Base-by-base conservation (phyloP, 2,888 invertebrate genomes). In the Branchellion lobata region DNA sequence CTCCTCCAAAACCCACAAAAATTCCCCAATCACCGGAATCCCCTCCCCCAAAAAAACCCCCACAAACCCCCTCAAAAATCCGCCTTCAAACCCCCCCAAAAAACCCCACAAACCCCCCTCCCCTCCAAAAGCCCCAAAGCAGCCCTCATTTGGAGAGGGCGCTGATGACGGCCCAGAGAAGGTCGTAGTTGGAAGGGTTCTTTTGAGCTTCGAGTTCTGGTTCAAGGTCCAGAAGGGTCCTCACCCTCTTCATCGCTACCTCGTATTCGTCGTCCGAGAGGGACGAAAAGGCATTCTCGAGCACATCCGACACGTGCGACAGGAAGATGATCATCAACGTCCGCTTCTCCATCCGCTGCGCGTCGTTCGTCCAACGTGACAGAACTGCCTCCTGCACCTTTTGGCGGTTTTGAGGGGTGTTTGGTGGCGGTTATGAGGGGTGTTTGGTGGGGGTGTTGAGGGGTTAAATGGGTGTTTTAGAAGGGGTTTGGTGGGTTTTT, bases 241-340 rank as follows among this genome's bases (percentile, higher is more conserved):
- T 91, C 75, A 99, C 96, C 86, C 99, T 92, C 86, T 96, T 93
- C 92, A 97, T 98, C 81, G 98, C 99, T 84, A 98, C 90, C 89
- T 98, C 97, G 87, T 98, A 98, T 89, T 97, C 97, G 86, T 97
- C 96, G 84, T 90, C 89, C 85, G 96, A 95, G 18, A 99, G 91
- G 1, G 98, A 96, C 31, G 96, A 96, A 89, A 99, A 99, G 78
- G 99, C 99, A 89, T 99, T 99, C 90, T 99, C 99, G 79, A 99
- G 90, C 33, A 99, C 99, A 89, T 99, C 99, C 78, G 96, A 96
- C 11, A 97, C 95, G 88, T 99, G 97, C 34, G 98, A 96, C 84
- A 99, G 90, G 88, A 95, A 93, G 86, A 99, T 92, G 81, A 99
- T 90, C 71, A 97, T 93, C 85, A 99, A 89, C 87, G 95, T 92